These are phyloP conservation scores for Polypterus bichir DNA, from an alignment of 2,113 vertebrate species.

Conservation along the genomic window DNA sequence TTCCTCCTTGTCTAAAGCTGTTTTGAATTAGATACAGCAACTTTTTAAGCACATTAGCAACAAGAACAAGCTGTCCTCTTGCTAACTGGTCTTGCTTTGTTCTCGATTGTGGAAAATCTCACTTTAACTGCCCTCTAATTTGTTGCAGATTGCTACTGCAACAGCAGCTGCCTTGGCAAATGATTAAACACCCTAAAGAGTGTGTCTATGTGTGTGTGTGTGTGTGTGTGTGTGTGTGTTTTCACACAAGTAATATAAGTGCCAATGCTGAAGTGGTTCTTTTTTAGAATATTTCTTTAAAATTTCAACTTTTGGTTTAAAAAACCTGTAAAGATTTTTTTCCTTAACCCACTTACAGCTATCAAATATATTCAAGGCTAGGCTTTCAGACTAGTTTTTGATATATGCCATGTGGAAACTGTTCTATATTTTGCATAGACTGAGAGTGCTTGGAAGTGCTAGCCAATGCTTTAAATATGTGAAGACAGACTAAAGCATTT, in stretches of 20 bases:
- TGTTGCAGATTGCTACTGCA: slow-evolving; percentile 64
- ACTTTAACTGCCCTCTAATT: slow-evolving; percentile 69
- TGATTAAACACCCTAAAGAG: slow-evolving; percentile 55
- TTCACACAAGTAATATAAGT: slow-evolving; percentile 48
- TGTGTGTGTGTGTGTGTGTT: slow-evolving; percentile 37
- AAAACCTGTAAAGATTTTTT: slow-evolving; percentile 31
- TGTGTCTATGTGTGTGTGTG: slow-evolving; percentile 34
- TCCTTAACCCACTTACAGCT: slow-evolving; percentile 1
- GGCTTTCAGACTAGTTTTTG: too few relatives aligned
- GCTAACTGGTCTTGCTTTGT: slow-evolving; percentile 57
- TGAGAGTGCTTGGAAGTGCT: too few relatives aligned
- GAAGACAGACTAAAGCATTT: too few relatives aligned
- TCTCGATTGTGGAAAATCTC: slow-evolving; percentile 70
- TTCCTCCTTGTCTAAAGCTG: slow-evolving; percentile 47
- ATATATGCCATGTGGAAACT: too few relatives aligned
- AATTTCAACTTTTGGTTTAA: slow-evolving; percentile 21
- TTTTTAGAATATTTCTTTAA: slow-evolving; percentile 31
- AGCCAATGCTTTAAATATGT: too few relatives aligned
- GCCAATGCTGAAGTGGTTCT: slow-evolving; percentile 41
- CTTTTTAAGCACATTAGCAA: slow-evolving; percentile 73
- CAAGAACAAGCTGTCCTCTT: slow-evolving; percentile 68
- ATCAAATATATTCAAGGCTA: too few relatives aligned
- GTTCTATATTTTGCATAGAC: too few relatives aligned
- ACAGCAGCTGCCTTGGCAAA: slow-evolving; percentile 58
- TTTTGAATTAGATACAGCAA: slow-evolving; percentile 64